These are phyloP conservation scores for Hippolais icterina DNA, from an alignment of 2,113 vertebrate genomes.

Conservation along the genomic window DNA sequence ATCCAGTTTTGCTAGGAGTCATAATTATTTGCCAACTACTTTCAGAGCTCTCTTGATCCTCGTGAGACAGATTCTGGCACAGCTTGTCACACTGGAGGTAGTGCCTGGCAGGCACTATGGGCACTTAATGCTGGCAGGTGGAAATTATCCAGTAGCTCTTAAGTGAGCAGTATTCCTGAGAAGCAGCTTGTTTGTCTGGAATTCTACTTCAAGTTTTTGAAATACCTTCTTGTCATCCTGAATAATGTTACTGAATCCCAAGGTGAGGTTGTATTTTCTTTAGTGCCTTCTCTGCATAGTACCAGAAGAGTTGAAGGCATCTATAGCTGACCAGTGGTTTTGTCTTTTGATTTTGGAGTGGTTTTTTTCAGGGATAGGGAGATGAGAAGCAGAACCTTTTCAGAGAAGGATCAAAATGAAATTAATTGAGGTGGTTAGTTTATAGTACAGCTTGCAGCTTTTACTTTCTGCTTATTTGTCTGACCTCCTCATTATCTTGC, in stretches of 20 bases:
- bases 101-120: background rate
- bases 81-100: rapidly evolving
- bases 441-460: background rate
- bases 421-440: background rate
- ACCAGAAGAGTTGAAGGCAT: background rate
- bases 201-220: background rate
- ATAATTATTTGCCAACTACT: background rate
- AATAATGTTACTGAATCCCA: background rate
- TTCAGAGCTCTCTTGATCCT: background rate
- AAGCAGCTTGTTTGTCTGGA: background rate
- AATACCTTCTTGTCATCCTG: background rate
- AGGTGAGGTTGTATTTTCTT: background rate
- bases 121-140: background rate
- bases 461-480: background rate
- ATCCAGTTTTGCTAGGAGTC: background rate
- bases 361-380: background rate
- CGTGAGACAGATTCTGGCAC: background rate
- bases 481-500: background rate
- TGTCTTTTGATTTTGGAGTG: background rate
- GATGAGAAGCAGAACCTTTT: background rate
- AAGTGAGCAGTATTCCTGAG: background rate
- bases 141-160: background rate
- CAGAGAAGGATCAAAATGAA: background rate
- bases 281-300: background rate
- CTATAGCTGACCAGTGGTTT: rapidly evolving